phyloP scores from a whole-genome alignment of 2,113 vertebrate species.

The Otolemur garnettii region DNA sequence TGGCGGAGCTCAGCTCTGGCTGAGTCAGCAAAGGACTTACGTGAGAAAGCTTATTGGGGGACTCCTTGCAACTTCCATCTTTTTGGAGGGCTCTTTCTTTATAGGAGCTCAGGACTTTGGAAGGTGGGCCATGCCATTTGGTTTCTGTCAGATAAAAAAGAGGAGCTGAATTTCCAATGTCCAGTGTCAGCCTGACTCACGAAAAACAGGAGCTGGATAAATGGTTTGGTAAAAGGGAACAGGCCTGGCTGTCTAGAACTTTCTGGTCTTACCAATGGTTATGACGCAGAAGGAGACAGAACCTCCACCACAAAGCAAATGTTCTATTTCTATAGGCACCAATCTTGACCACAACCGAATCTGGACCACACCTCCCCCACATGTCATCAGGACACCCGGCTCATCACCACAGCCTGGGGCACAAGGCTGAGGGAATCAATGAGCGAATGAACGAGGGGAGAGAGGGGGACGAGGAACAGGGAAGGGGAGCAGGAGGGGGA shows the following conservation, averaged over 20 bases:
- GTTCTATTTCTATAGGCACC: neutral
- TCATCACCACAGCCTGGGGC: accelerated
- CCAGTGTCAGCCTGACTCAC: neutral
- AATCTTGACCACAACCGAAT: no score
- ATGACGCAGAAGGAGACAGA: accelerated
- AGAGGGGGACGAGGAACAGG: neutral
- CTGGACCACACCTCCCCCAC: accelerated
- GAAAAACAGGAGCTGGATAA: neutral
- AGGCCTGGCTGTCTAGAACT: neutral
- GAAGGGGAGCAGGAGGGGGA: accelerated
- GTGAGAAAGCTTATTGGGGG: conserved; percentile 94
- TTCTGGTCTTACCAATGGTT: neutral
- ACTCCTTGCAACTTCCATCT: conserved; percentile 93
- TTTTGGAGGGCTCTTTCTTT: conserved; percentile 93
- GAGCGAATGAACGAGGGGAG: accelerated
- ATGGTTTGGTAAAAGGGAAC: accelerated
- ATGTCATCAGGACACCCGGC: accelerated
- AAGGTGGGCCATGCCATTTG: conserved; percentile 95
- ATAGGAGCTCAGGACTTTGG: conserved; percentile 95
- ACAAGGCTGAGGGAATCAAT: accelerated
- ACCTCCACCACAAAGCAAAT: accelerated
- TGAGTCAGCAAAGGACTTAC: conserved; percentile 88
- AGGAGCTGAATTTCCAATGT: conserved; percentile 67
- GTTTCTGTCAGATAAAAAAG: conserved; percentile 90
- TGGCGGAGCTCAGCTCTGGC: neutral